Evolutionary conservation across 2,797 vertebrate species (phyloP).

Genomic region (Neomorphus geoffroyi): DNA sequence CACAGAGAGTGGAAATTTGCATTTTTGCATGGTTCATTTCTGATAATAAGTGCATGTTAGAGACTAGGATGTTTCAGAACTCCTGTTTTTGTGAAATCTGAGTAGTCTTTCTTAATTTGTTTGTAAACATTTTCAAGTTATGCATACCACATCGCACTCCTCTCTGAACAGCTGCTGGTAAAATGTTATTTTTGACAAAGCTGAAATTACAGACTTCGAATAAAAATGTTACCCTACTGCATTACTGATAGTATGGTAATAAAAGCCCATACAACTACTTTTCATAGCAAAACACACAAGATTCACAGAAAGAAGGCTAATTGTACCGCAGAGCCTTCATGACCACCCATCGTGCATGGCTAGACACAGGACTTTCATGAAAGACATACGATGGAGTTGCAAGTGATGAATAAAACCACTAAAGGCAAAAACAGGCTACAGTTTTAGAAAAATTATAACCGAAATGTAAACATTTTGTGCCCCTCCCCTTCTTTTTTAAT

Average conservation of each 20-base stretch:
- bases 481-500: fast-evolving
- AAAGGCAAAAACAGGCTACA: not conserved
- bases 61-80: not conserved
- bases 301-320: not conserved
- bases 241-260: not conserved
- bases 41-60: not conserved
- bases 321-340: not conserved
- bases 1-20: not conserved
- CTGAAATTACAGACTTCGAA: not conserved
- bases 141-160: too few relatives aligned
- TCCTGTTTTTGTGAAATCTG: not conserved
- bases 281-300: not conserved
- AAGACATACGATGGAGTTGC: too few relatives aligned
- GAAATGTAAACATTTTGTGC: not conserved
- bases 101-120: not conserved
- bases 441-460: not conserved
- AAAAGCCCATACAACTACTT: not conserved
- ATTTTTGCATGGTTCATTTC: not conserved
- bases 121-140: not conserved
- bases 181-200: not conserved
- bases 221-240: not conserved
- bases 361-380: not conserved
- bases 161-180: fast-evolving
- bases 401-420: not conserved
- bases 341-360: not conserved